Percentiles rank a stretch among this genome's conserved stretches.
These are phyloP conservation scores for Sprattus sprattus DNA, from an alignment of 2,113 vertebrate genomes.

Conservation along the genomic window DNA sequence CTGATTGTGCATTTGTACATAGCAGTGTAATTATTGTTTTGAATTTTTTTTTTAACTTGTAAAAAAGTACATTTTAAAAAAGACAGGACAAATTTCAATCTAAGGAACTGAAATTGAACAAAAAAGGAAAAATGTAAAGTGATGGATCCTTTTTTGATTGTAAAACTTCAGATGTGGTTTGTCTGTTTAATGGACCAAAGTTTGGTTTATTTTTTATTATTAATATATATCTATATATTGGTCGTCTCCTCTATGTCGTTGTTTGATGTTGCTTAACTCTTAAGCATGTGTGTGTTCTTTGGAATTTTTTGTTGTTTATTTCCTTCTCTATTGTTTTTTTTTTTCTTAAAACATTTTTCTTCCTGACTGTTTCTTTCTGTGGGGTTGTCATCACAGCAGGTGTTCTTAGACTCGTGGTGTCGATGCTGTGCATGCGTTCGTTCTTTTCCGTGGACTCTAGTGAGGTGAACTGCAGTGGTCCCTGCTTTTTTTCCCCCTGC, in stretches of 20 bases:
- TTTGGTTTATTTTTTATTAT: slow-evolving; percentile 68
- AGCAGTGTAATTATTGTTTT: slow-evolving; percentile 88
- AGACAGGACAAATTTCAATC: slow-evolving; percentile 37
- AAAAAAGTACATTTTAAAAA: slow-evolving; percentile 69
- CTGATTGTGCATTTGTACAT: slow-evolving; percentile 96
- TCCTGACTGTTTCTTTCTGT: slow-evolving; percentile 44
- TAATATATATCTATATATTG: slow-evolving; percentile 59
- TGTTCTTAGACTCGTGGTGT: slow-evolving; percentile 76
- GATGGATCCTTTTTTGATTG: slow-evolving; percentile 90
- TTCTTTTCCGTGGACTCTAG: slow-evolving; percentile 69
- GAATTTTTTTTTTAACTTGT: slow-evolving; percentile 77
- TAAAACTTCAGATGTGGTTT: slow-evolving; percentile 70
- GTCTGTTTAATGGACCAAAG: slow-evolving; percentile 99
- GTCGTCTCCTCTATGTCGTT: slow-evolving; percentile 72
- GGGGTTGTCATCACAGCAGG: slow-evolving; percentile 75
- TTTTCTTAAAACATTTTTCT: not conserved
- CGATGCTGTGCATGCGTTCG: slow-evolving; percentile 89
- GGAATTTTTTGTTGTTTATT: slow-evolving; percentile 61
- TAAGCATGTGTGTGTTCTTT: slow-evolving; percentile 77
- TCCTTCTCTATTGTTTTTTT: slow-evolving; percentile 44
- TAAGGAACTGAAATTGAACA: slow-evolving; percentile 35
- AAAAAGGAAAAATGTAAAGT: slow-evolving; percentile 46
- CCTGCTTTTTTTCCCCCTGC: slow-evolving; percentile 64
- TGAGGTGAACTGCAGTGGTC: slow-evolving; percentile 74
- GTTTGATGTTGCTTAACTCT: slow-evolving; percentile 76